Evolutionary conservation across 2,888 invertebrate species (phyloP).

Genomic region (Hecatera dysodea): DNA sequence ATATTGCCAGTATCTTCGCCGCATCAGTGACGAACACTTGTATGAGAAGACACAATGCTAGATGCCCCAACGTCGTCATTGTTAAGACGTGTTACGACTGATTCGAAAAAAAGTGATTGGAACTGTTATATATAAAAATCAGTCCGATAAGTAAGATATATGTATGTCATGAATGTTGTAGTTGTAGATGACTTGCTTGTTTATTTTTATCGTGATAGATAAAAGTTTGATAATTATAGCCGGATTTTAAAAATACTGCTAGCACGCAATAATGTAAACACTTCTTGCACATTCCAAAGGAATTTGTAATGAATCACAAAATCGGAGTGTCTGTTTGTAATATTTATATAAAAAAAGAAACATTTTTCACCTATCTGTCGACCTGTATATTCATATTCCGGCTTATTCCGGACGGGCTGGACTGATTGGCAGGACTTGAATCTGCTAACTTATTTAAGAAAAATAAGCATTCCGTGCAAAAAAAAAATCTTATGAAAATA

Average conservation of each 20-base stretch:
- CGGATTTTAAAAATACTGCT: neutral
- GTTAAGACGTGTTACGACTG: conserved; percentile 16
- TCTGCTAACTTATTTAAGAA: too few species aligned
- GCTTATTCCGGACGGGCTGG: too few species aligned
- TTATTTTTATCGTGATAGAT: neutral
- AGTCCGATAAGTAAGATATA: conserved; percentile 8
- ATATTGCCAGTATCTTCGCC: conserved; percentile 77
- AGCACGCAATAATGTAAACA: too few species aligned
- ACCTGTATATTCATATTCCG: too few species aligned
- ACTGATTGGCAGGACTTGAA: too few species aligned
- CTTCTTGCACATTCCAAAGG: too few species aligned
- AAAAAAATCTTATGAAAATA: too few species aligned
- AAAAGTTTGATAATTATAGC: neutral
- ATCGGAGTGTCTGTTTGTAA: too few species aligned
- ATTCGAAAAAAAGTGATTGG: neutral
- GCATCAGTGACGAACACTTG: conserved; percentile 41
- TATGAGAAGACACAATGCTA: conserved; percentile 10
- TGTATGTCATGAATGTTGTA: neutral
- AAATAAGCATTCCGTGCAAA: too few species aligned
- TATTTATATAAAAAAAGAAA: too few species aligned
- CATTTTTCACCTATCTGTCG: too few species aligned
- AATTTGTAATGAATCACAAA: too few species aligned
- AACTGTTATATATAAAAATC: conserved; percentile 12
- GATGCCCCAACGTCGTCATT: conserved; percentile 12
- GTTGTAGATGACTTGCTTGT: neutral